These are phyloP conservation scores for Catocala sponsa DNA, from an alignment of 2,888 invertebrate species.

Conservation along the genomic window DNA sequence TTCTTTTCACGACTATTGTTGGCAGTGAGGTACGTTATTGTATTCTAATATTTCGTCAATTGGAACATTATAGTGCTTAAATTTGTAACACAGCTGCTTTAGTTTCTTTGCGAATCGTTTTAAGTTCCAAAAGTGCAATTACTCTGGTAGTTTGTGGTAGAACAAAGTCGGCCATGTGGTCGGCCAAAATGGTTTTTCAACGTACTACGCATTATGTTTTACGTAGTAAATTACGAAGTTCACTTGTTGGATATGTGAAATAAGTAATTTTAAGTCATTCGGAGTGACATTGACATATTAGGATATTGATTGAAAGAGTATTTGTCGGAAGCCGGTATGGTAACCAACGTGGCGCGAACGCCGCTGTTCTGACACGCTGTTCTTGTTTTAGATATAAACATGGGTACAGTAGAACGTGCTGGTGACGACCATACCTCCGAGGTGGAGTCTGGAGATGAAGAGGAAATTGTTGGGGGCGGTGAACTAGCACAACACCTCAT, in stretches of 20 bases:
- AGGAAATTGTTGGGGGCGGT: constrained; percentile 87
- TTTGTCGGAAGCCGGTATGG: constrained; percentile 63
- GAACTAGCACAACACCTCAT: constrained; percentile 79
- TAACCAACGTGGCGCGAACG: constrained; percentile 80
- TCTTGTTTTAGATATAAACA: constrained; percentile 79
- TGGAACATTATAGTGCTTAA: constrained; percentile 48
- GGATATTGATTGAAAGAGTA: constrained; percentile 30
- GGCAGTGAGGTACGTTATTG: constrained; percentile 80
- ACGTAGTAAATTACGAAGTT: constrained; percentile 51
- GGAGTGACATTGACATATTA: constrained; percentile 29
- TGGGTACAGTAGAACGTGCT: constrained; percentile 90
- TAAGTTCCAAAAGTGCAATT: constrained; percentile 46
- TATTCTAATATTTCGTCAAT: constrained; percentile 57
- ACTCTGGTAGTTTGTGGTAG: constrained; percentile 44
- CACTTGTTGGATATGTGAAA: constrained; percentile 28
- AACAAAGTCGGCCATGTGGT: constrained; percentile 80
- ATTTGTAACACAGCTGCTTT: constrained; percentile 34
- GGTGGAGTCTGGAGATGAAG: constrained; percentile 90
- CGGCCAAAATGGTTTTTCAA: constrained; percentile 67
- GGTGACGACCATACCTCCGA: constrained; percentile 90
- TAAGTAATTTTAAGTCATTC: constrained; percentile 34
- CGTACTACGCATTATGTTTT: constrained; percentile 85
- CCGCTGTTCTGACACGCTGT: constrained; percentile 46
- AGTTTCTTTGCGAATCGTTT: constrained; percentile 37
- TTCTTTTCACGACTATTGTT: constrained; percentile 82